Evolutionary conservation across 2,888 invertebrate species (phyloP).

Genomic region (Allacma fusca): DNA sequence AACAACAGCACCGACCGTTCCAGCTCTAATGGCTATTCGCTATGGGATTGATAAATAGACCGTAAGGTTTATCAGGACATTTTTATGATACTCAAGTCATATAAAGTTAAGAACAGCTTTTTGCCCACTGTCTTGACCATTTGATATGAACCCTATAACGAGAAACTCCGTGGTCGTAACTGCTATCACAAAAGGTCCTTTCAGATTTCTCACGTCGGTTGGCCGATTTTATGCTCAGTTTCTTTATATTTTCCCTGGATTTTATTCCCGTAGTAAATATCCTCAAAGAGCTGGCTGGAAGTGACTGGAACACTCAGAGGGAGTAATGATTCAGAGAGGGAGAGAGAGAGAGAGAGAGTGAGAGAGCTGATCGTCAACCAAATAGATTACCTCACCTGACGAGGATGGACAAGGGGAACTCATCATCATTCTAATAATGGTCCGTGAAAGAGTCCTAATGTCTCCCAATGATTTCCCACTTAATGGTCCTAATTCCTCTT

Average conservation of each 20-base stretch:
- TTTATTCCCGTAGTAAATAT: neutral
- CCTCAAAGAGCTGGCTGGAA: too few species aligned
- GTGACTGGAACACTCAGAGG: too few species aligned
- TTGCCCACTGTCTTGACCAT: neutral
- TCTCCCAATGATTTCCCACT: too few species aligned
- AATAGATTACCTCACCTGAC: too few species aligned
- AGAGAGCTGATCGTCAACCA: too few species aligned
- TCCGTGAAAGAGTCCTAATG: too few species aligned
- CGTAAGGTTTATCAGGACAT: slow-evolving; percentile 28
- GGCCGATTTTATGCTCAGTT: neutral
- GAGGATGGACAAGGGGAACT: too few species aligned
- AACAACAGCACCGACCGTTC: neutral
- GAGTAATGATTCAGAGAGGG: too few species aligned
- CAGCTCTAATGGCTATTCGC: neutral
- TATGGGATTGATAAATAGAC: slow-evolving; percentile 20
- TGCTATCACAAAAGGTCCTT: neutral
- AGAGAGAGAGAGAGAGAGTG: too few species aligned
- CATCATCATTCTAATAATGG: too few species aligned
- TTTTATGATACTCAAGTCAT: slow-evolving; percentile 24
- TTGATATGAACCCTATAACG: neutral
- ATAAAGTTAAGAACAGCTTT: neutral
- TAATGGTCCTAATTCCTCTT: too few species aligned
- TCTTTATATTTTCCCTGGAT: neutral
- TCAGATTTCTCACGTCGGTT: slow-evolving; percentile 1
- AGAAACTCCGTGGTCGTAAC: neutral